Evolutionary conservation across 2,888 invertebrate genomes (phyloP), one percentile per base, ranked within the genome.

Genomic region (Octodonta nipae): DNA sequence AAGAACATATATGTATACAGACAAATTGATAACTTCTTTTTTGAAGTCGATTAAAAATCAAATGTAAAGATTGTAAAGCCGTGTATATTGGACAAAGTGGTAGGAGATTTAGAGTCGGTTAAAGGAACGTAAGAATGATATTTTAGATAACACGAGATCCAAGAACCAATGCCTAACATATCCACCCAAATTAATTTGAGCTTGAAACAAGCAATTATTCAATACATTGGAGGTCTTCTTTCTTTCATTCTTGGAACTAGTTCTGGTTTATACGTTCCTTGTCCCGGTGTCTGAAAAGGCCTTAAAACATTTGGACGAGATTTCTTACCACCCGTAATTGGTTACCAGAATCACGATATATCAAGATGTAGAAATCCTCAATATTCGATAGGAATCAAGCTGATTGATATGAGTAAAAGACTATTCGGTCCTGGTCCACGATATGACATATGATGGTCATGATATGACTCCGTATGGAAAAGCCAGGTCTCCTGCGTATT

Each of bases 221-320:
- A 66, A 56, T 70, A 78, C 5, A 62, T 59, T 3, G 78, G 77
- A 14, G 75, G 66, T 32, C 70, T 63, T 16, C 59, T 61, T 30
- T 67, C 67, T 46, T 64, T 66, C 56, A 67, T 65, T 12, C 67
- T 61, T 4, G 61, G 62, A 36, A 66, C 70, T 36, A 65, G 63
- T 52, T 75, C 72, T 0, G 74, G 71, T 8, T 65, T 67, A 56
- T 78, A 75, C 8, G 74, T 70, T 3, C 73, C 75, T 0, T 78
- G 77, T 1, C 77, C 77, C 5, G 77, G 76, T 28, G 68, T 66
- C 28, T 40, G 46, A 40, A 58, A 62, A n/a, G n/a, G n/a, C n/a
- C n/a, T n/a, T n/a, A n/a, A n/a, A n/a, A n/a, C n/a, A n/a, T n/a
- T n/a, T n/a, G n/a, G n/a, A n/a, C n/a, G n/a, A n/a, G n/a, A n/a